Evolutionary conservation across 2,888 invertebrate genomes (phyloP), one percentile per base, ranked within the genome.

Genomic region (Coenonympha glycerion): DNA sequence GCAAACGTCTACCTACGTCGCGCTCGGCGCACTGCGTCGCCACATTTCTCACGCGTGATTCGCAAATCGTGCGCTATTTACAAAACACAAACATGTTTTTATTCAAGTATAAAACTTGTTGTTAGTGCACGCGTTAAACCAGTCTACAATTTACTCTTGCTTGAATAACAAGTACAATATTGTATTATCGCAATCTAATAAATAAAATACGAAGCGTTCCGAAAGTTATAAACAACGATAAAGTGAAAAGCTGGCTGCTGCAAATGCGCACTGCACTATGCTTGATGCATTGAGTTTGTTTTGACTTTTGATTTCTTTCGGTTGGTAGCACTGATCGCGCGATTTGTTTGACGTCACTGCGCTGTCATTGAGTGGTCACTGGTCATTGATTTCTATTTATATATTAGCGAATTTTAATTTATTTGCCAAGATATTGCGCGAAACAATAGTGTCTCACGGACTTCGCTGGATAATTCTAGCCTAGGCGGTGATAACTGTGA

Each of bases 331-430:
- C 59, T 68, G 71, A 81, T 83, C 78, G 73, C 66, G 60, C 73
- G 83, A 83, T 81, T 73, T 76, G 66, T 81, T 73, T 76, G 66
- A 81, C 82, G 83, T 84, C 78, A 79, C 46, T 49, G 52, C 42
- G 48, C 31, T 75, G 76, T 77, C 76, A 74, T 71, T 68, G 74
- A 73, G n/a, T n/a, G n/a, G n/a, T n/a, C n/a, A n/a, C n/a, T n/a
- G n/a, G n/a, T n/a, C n/a, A n/a, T n/a, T n/a, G n/a, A n/a, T n/a
- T n/a, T 77, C 76, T 79, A 79, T 75, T 74, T 79, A 66, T 79
- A 66, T 74, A 65, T 64, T 65, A 50, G 52, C 49, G 52, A 40
- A 62, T 57, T 58, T 49, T 49, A 49, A 61, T 56, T 60, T 60
- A 65, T 62, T 69, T 60, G 61, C 60, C 62, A 63, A 62, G 62